These are phyloP conservation scores for Phenacoccus solenopsis DNA, from an alignment of 1,140 invertebrate species.

Conservation along the genomic window DNA sequence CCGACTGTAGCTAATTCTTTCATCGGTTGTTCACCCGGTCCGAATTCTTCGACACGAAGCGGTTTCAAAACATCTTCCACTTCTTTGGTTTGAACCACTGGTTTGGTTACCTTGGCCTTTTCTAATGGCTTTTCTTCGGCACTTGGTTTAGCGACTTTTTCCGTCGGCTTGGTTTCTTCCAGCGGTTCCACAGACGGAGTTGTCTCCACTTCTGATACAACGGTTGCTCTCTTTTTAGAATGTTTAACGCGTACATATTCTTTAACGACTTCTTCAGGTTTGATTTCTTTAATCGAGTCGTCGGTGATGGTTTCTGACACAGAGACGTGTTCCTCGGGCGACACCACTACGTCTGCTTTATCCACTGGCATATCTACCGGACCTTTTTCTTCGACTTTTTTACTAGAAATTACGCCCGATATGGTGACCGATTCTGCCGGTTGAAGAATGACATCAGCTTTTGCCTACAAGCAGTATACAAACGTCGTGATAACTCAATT, in stretches of 20 bases:
- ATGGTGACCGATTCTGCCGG: constrained; percentile 45
- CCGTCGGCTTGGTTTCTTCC: neutral
- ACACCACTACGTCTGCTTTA: constrained; percentile 38
- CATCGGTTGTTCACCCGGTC: constrained; percentile 58
- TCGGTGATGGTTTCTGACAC: constrained; percentile 43
- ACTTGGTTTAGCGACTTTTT: constrained; percentile 22
- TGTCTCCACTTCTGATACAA: constrained; percentile 36
- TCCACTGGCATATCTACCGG: constrained; percentile 34
- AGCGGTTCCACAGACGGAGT: constrained; percentile 22
- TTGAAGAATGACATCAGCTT: constrained; percentile 38
- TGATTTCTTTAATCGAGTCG: constrained; percentile 36
- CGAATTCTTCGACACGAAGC: constrained; percentile 61
- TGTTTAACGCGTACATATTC: constrained; percentile 21
- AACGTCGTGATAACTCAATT: too few species aligned
- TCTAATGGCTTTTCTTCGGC: constrained; percentile 23
- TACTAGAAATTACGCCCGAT: constrained; percentile 45
- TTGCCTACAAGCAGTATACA: too few species aligned
- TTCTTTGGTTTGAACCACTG: constrained; percentile 33
- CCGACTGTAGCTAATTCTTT: constrained; percentile 68
- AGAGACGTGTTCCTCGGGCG: constrained; percentile 42
- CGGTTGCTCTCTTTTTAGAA: constrained; percentile 31
- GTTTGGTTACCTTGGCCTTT: constrained; percentile 10
- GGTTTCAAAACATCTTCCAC: constrained; percentile 59
- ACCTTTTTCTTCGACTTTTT: constrained; percentile 44
- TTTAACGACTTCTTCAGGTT: constrained; percentile 25